phyloP scores from a whole-genome alignment of 2,113 vertebrate genomes.

The Tupaia chinensis region DNA sequence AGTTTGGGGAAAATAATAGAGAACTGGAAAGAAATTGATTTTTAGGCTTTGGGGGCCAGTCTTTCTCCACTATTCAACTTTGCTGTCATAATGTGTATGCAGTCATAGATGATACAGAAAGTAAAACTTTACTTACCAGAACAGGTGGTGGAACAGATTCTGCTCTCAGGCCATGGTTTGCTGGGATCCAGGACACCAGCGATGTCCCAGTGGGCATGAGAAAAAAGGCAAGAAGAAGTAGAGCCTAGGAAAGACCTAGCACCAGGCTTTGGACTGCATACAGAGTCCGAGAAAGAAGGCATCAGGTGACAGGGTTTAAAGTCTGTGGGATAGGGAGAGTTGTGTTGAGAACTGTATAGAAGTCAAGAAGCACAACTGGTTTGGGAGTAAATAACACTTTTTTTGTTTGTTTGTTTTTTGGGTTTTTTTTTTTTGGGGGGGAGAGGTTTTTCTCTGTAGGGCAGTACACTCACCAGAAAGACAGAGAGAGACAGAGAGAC shows the following conservation, averaged over 20 bases:
- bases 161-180: neutral
- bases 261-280: neutral
- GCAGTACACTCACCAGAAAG: too few relatives aligned
- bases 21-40: neutral
- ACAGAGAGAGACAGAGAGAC: too few relatives aligned
- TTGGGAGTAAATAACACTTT: neutral
- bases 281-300: neutral
- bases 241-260: neutral
- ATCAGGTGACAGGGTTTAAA: neutral
- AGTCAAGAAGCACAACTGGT: neutral
- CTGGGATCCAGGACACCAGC: neutral
- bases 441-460: too few relatives aligned
- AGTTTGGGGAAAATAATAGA: too few relatives aligned
- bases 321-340: neutral
- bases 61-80: neutral
- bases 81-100: neutral
- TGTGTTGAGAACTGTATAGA: neutral
- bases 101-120: neutral
- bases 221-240: neutral
- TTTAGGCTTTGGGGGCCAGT: neutral
- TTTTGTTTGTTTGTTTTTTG: neutral
- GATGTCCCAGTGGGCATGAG: neutral
- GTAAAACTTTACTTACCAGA: neutral
- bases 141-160: neutral
- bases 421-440: rapidly evolving